Evolutionary conservation across 2,888 invertebrate species (phyloP).

Genomic region (Tinea pellionella): DNA sequence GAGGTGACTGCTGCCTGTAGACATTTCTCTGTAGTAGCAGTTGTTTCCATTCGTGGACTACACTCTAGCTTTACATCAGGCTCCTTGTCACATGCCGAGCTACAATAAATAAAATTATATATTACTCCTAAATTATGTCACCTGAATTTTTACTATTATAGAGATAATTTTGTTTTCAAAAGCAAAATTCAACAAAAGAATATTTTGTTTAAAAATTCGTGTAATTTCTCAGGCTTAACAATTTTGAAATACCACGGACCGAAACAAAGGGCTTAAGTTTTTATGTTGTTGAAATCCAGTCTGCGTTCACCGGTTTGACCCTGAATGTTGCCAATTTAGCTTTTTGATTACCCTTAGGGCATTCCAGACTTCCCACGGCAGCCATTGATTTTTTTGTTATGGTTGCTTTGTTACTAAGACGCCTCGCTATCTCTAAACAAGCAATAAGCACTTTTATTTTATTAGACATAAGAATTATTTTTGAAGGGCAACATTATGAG

Average conservation of each 20-base stretch:
- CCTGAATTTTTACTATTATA: no score
- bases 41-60: no score
- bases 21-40: no score
- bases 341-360: not conserved
- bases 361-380: not conserved
- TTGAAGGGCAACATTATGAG: not conserved
- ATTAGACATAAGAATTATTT: not conserved
- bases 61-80: no score
- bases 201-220: not conserved
- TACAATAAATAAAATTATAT: no score
- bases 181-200: not conserved
- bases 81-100: no score
- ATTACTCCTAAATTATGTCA: no score
- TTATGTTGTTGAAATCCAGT: not conserved
- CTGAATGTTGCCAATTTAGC: not conserved
- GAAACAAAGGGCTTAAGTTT: not conserved
- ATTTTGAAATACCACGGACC: not conserved
- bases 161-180: no score
- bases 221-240: not conserved
- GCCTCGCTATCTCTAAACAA: not conserved
- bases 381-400: not conserved
- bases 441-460: not conserved
- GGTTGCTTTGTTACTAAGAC: not conserved
- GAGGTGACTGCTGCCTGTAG: no score
- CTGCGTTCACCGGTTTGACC: not conserved